Evolutionary conservation across 2,113 vertebrate genomes (phyloP), one percentile per base, ranked within the genome.

Genomic region (Rhombomys opimus): DNA sequence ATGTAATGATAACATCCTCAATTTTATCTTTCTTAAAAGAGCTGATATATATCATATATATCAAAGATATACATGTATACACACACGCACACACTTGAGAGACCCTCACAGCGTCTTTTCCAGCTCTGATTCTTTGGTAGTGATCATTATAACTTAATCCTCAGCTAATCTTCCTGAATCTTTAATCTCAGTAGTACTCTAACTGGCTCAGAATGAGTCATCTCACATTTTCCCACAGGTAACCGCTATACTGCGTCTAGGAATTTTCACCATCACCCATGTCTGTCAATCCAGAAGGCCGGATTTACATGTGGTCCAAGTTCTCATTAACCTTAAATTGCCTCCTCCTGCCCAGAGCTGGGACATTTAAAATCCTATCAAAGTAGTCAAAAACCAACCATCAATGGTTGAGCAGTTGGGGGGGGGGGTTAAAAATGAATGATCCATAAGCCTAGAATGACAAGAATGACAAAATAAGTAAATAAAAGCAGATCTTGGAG

Each of bases 321-420:
- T 94, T 96, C 96, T 97, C 96, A 93, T 96, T 96, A 97, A 96
- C 97, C 96, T 95, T 95, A 86, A 95, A 57, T 35, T 46, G 17
- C 46, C 88, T 87, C 81, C 68, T 92, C 91, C 92, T 87, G 82
- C 91, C 46, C 67, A 95, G 93, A 96, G 87, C 86, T 92, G 32
- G 95, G 94, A 96, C 94, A 93, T 97, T 97, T 97, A 96, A 96
- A 95, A 96, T 94, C 89, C 91, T 95, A 96, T 93, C 96, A 93
- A 82, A 91, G 81, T 86, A 27, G 12, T 77, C 93, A 94, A 91
- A 96, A 89, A 95, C 93, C 91, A 96, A 89, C 86, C 91, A 84
- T 82, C 91, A 46, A 46, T 32, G 41, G 81, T 3, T 84, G 82
- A 97, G 84, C 68, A 86, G 89, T 70, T 75, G 14, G 30, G 77